Evolutionary conservation across 2,113 vertebrate genomes (phyloP), one percentile per base, ranked within the genome.

Genomic region (Scytalopus superciliaris): DNA sequence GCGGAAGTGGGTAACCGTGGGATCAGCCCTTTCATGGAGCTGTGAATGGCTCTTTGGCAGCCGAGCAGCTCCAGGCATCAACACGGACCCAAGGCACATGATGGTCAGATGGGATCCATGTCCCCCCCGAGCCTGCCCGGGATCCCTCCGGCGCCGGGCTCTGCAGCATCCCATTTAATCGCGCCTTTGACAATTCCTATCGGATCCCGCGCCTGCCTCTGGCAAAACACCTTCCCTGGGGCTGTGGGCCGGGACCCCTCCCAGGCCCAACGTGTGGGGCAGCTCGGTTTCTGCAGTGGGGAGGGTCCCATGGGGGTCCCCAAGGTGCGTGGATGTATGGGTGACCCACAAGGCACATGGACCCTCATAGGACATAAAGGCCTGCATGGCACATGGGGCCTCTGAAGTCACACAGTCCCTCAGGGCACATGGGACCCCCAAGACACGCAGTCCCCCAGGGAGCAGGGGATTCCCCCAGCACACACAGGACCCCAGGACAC

Each of bases 11-110:
- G 19, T 19, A 84, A 62, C 3, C 49, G 35, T 90, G 87, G 87
- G 92, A 94, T 73, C 5, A 0, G 72, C 37, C 33, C 8, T 83
- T 66, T 24, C 8, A 35, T 10, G 73, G 7, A 12, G 55, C 49
- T 3, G 31, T 94, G 90, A 95, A 91, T 90, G 84, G 80, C 19
- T 72, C 91, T 90, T 90, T 89, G 95, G 95, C 87, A 44, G 90
- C 81, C 1, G 8, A 4, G 31, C 10, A 11, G 93, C 95, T 96
- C 69, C 83, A 22, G 96, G 94, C 95, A 60, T 94, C 95, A 92
- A 92, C 91, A 76, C 4, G 33, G 45, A 73, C 28, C 47, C 1
- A 13, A 94, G 87, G 93, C 96, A 93, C 95, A 93, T 97, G 96
- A 97, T 8, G 53, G 78, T 95, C 95, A 95, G 94, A 77, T 92